Evolutionary conservation across 1,140 invertebrate genomes (phyloP).

Genomic region (Aphelinus certus): DNA sequence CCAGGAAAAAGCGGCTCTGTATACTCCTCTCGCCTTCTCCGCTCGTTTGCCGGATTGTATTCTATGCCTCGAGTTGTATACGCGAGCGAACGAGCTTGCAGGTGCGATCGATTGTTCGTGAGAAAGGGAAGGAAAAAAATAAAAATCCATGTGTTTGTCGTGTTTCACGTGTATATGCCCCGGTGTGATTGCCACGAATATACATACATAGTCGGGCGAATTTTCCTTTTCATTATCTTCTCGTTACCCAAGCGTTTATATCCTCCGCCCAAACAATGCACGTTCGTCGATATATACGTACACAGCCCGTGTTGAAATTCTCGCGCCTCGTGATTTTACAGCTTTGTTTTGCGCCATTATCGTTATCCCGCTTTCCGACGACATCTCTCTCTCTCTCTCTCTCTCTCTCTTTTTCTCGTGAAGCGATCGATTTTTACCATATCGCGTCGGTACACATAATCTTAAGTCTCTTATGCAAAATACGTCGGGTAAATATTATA

Average conservation of each 20-base stretch:
- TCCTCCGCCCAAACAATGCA: too few species aligned
- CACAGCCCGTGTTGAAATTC: not conserved
- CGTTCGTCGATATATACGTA: too few species aligned
- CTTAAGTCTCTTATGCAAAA: too few species aligned
- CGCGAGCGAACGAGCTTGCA: not conserved
- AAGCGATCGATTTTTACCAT: too few species aligned
- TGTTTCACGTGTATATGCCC: not conserved
- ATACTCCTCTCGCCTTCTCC: not conserved
- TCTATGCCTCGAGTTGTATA: too few species aligned
- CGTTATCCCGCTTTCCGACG: slow-evolving; percentile 6
- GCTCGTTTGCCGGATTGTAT: not conserved
- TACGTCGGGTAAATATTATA: too few species aligned
- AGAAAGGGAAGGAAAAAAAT: not conserved
- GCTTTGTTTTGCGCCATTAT: slow-evolving; percentile 9
- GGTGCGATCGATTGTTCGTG: slow-evolving; percentile 21
- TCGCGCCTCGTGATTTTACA: not conserved
- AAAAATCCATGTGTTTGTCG: not conserved
- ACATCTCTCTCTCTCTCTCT: not conserved
- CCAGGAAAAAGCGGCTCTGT: too few species aligned
- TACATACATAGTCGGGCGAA: too few species aligned
- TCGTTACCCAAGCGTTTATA: too few species aligned
- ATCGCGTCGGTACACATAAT: too few species aligned
- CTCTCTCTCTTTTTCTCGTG: not conserved
- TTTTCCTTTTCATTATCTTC: too few species aligned
- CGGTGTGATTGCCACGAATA: not conserved